Percentiles rank a stretch among this genome's conserved stretches.
Conservation (phyloP, 2,113 vertebrate genomes). For the Stigmatopora nigra region DNA sequence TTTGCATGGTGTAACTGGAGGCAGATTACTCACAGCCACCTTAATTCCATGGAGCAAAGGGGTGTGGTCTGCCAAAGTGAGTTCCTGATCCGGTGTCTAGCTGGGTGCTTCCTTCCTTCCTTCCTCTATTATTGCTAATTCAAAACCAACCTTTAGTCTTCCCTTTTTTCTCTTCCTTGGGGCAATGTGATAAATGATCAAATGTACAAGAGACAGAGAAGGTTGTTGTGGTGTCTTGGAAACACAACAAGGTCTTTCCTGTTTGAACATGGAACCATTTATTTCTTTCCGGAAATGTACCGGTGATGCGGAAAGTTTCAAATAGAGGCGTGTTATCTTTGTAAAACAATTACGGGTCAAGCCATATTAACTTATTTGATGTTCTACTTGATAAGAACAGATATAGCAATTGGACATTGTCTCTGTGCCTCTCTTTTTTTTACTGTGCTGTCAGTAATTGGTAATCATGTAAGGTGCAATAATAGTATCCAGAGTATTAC, state of each 20-base stretch:
- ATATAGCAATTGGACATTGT: conserved; percentile 3
- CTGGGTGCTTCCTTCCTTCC: conserved; percentile 9
- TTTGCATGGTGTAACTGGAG: conserved; percentile 42
- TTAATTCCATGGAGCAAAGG: conserved; percentile 43
- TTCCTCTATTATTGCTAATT: conserved; percentile 7
- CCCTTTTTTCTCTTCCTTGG: conserved; percentile 8
- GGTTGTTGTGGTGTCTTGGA: conserved; percentile 55
- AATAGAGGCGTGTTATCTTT: conserved; percentile 9
- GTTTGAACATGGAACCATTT: conserved; percentile 33
- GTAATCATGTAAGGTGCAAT: not conserved
- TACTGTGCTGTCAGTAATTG: not conserved
- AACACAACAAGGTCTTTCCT: conserved; percentile 45
- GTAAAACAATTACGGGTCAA: conserved; percentile 8
- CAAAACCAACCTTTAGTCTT: conserved; percentile 11
- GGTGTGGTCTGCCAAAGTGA: conserved; percentile 41
- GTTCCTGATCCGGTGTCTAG: conserved; percentile 15
- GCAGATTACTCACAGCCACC: conserved; percentile 50
- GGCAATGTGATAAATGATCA: conserved; percentile 7
- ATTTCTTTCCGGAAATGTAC: conserved; percentile 16
- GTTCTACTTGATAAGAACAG: not conserved
- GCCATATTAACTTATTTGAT: conserved; percentile 5
- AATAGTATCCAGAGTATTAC: not conserved
- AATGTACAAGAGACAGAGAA: conserved; percentile 62
- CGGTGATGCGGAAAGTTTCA: not conserved
- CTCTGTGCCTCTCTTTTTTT: not conserved